phyloP scores from a whole-genome alignment of 1,140 invertebrate species.

The Calosoma granatense region DNA sequence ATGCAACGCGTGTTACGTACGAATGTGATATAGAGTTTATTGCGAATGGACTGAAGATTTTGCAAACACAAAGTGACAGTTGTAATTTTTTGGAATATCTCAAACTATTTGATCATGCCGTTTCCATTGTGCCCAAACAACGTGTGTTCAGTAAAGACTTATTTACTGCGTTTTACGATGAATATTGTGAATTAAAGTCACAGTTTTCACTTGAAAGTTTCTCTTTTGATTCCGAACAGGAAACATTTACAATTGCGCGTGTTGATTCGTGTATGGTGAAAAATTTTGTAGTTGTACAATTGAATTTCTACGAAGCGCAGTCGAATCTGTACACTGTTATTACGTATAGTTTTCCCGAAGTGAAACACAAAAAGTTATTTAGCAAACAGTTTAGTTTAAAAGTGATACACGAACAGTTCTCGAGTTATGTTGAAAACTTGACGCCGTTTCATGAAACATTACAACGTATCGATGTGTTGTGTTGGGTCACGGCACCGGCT shows the following conservation, averaged over 20 bases:
- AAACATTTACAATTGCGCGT: not conserved
- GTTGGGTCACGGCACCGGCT: slow-evolving; percentile 1
- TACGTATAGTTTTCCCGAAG: not conserved
- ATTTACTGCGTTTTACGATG: not conserved
- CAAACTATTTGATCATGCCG: not conserved
- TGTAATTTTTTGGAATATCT: not conserved
- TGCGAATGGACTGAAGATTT: not conserved
- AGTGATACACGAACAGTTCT: not conserved
- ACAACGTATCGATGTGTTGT: slow-evolving; percentile 2
- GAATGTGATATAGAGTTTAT: not conserved
- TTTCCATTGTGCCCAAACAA: not conserved
- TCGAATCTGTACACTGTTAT: not conserved
- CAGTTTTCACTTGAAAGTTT: not conserved
- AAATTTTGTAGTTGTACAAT: not conserved
- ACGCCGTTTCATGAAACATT: not conserved
- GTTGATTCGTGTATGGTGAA: not conserved
- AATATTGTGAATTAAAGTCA: not conserved
- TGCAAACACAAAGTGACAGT: not conserved
- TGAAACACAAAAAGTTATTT: not conserved
- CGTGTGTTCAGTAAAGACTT: not conserved
- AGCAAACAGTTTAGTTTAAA: not conserved
- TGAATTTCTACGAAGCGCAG: not conserved
- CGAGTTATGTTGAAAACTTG: not conserved
- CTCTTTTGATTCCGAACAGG: not conserved
- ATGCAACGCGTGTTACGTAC: not conserved